Evolutionary conservation across 2,888 invertebrate species (phyloP).

Genomic region (Fragum sueziense): DNA sequence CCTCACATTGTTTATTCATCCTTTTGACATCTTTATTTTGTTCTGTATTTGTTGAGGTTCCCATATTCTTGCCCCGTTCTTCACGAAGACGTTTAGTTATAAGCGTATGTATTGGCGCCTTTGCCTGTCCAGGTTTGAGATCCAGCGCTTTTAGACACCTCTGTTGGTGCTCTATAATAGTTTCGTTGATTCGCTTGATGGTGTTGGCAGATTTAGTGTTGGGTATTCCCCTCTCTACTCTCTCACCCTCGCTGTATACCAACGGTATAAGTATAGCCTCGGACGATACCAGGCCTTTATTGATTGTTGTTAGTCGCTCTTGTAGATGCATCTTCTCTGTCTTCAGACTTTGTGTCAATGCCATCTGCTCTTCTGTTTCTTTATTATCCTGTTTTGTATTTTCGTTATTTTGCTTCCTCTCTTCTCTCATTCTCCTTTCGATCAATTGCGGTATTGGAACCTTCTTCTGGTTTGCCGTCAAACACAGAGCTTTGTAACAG

Average conservation of each 20-base stretch:
- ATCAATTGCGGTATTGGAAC: slow-evolving; percentile 9
- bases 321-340: slow-evolving; percentile 9
- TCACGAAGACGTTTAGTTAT: slow-evolving; percentile 4
- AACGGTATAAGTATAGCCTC: slow-evolving; percentile 2
- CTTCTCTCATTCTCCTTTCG: slow-evolving; percentile 14
- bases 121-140: background rate
- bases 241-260: background rate
- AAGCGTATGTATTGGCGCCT: background rate
- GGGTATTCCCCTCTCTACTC: slow-evolving; percentile 1
- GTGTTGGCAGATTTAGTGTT: slow-evolving; percentile 7
- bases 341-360: background rate
- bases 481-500: slow-evolving; percentile 6
- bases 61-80: background rate
- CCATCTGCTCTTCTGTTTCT: background rate
- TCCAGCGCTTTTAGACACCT: slow-evolving; percentile 5
- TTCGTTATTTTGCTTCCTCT: background rate
- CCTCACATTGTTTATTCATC: slow-evolving; percentile 12
- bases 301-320: slow-evolving; percentile 1
- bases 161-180: slow-evolving; percentile 8
- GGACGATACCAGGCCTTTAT: slow-evolving; percentile 1
- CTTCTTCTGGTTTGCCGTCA: background rate
- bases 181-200: slow-evolving; percentile 9
- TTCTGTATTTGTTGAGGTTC: background rate
- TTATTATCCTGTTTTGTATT: background rate
- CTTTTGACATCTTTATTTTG: slow-evolving; percentile 1